Base-by-base conservation (phyloP, 1,140 invertebrate species). In the Neuroterus valhalla region DNA sequence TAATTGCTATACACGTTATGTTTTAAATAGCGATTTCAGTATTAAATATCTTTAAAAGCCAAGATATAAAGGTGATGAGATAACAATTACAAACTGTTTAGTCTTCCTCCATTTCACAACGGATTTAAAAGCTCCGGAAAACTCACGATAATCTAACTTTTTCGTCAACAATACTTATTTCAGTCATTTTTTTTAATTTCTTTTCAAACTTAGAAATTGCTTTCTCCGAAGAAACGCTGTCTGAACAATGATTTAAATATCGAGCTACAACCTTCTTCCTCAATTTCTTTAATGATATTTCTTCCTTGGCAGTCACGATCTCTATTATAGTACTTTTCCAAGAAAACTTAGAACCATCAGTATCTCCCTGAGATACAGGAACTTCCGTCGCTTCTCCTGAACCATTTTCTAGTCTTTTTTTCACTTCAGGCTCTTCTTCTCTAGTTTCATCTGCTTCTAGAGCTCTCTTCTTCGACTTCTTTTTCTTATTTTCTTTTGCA, bases 221-320 rank as follows among this genome's bases (percentile, higher is more conserved):
- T 79, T 91, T 89, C 69, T 88, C 87, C 15, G 77, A 31, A 19
- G 72, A 75, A 38, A 84, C 69, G 69, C 15, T 31, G 31, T 85
- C 70, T n/a, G 82, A 77, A 76, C 78, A 75, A 55, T 83, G 70
- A 52, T 75, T 78, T 26, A 85, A 62, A 76, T 90, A 91, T 23
- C 79, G 83, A 43, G 82, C 80, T 6, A 88, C 68, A 12, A 90
- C 84, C 75, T 89, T 90, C 50, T 89, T 90, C 68, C 85, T 82
- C 48, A 91, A 74, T 81, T 90, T 91, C 68, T 85, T 88, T 42
- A 87, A 66, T 2, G 89, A 87, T 21, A 91, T 85, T 75, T 85
- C 86, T 55, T 76, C 77, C 78, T 89, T 91, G 5, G 50, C 38
- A 23, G 79, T 75, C 48, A 91, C 75, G 68, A 88, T 80, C 11